Conservation (phyloP, 2,888 invertebrate genomes). For the Ophraella communa region DNA sequence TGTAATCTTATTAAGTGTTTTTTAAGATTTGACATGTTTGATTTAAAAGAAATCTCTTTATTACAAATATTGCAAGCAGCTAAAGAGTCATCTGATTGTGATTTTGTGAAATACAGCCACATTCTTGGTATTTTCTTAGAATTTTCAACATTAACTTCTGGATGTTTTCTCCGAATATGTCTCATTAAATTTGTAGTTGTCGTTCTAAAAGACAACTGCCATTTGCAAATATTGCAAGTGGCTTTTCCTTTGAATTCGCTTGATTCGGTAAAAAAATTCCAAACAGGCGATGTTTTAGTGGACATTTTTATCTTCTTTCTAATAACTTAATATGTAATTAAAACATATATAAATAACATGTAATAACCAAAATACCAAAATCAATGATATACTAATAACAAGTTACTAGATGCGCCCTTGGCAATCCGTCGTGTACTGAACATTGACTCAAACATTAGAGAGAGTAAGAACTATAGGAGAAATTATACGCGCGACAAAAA, state of each 20-base stretch:
- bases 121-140: background rate
- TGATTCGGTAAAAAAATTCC: slow-evolving; percentile 22
- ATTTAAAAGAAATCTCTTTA: background rate
- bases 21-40: background rate
- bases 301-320: background rate
- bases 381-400: too few species aligned
- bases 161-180: slow-evolving; percentile 19
- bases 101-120: background rate
- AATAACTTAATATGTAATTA: background rate
- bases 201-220: slow-evolving; percentile 18
- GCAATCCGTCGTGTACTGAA: too few species aligned
- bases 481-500: too few species aligned
- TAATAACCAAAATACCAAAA: too few species aligned
- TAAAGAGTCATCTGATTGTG: background rate
- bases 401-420: too few species aligned
- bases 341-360: too few species aligned
- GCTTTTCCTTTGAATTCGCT: slow-evolving; percentile 15
- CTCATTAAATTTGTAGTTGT: slow-evolving; percentile 21
- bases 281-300: slow-evolving; percentile 4
- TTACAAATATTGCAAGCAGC: background rate
- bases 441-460: too few species aligned
- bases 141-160: background rate
- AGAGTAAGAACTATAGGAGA: too few species aligned
- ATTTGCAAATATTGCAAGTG: slow-evolving; percentile 16
- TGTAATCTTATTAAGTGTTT: background rate